These are phyloP conservation scores for Pseudomyrmex pallidus DNA, from an alignment of 1,140 invertebrate species.

Conservation along the genomic window DNA sequence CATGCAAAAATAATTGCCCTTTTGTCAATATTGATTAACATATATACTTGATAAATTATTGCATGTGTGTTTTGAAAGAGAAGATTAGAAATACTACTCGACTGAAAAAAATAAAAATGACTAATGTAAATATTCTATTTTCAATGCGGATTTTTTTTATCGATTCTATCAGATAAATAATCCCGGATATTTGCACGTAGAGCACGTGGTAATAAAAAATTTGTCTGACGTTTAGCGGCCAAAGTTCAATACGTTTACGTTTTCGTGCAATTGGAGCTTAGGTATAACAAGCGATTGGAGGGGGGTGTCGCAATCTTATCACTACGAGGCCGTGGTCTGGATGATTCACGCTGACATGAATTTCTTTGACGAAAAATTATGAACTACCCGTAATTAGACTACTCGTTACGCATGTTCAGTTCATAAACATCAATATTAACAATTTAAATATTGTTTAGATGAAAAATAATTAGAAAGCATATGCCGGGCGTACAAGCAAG, in stretches of 20 bases:
- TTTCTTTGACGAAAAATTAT: constrained; percentile 34
- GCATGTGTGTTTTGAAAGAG: too few relatives aligned
- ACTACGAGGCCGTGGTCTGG: constrained; percentile 37
- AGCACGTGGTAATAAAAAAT: not conserved
- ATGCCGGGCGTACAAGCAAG: too few relatives aligned
- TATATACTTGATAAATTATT: constrained; percentile 1
- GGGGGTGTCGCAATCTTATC: constrained; percentile 67
- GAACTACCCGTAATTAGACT: not conserved
- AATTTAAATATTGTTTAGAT: not conserved
- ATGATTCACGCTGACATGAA: constrained; percentile 59
- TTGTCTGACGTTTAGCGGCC: not conserved
- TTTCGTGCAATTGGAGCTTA: constrained; percentile 5
- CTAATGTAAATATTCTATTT: not conserved
- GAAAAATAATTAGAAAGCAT: not conserved
- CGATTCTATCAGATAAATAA: not conserved
- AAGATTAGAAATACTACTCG: too few relatives aligned
- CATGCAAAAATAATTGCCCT: not conserved
- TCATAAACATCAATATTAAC: not conserved
- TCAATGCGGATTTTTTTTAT: not conserved
- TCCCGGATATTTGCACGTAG: not conserved
- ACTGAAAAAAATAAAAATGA: too few relatives aligned
- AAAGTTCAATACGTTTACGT: not conserved
- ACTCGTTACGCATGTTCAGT: not conserved
- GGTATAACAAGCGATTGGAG: constrained; percentile 4
- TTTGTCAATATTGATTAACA: not conserved